Conservation (phyloP, 2,888 invertebrate species). For the Aradus depressus region DNA sequence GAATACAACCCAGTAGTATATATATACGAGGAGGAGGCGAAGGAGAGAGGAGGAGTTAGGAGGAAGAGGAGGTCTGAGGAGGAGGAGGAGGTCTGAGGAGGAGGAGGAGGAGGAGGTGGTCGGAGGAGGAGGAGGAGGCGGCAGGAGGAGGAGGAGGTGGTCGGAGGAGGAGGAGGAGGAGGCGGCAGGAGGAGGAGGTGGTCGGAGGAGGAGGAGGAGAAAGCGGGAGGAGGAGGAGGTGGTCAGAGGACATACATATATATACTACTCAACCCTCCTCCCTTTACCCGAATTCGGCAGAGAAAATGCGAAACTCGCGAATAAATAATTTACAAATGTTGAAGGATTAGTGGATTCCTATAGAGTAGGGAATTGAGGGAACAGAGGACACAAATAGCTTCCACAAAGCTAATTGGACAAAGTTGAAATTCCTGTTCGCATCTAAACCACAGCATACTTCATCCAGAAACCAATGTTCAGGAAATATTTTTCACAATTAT, state of each 20-base stretch:
- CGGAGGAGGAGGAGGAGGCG: conserved; percentile 4
- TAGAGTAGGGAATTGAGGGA: too few relatives aligned
- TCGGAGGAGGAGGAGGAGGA: neutral
- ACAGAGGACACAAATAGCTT: too few relatives aligned
- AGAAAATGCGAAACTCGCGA: too few relatives aligned
- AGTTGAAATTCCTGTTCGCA: too few relatives aligned
- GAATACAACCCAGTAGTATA: too few relatives aligned
- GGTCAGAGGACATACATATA: neutral
- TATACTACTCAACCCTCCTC: neutral
- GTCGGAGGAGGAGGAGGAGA: neutral
- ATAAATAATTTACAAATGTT: too few relatives aligned
- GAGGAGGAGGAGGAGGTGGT: conserved; percentile 7
- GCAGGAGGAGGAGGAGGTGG: conserved; percentile 16
- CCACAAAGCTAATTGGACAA: too few relatives aligned
- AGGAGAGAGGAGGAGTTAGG: conserved; percentile 1
- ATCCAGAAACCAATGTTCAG: too few relatives aligned
- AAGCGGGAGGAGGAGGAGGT: neutral
- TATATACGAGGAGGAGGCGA: neutral
- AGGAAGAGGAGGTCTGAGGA: neutral
- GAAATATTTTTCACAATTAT: too few relatives aligned
- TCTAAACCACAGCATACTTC: too few relatives aligned
- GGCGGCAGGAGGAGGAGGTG: neutral
- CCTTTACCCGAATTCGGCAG: too few relatives aligned
- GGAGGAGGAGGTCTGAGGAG: neutral
- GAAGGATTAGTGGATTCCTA: too few relatives aligned